These are phyloP conservation scores for Heliconius hermathena DNA, from an alignment of 1,140 invertebrate genomes.

Conservation along the genomic window DNA sequence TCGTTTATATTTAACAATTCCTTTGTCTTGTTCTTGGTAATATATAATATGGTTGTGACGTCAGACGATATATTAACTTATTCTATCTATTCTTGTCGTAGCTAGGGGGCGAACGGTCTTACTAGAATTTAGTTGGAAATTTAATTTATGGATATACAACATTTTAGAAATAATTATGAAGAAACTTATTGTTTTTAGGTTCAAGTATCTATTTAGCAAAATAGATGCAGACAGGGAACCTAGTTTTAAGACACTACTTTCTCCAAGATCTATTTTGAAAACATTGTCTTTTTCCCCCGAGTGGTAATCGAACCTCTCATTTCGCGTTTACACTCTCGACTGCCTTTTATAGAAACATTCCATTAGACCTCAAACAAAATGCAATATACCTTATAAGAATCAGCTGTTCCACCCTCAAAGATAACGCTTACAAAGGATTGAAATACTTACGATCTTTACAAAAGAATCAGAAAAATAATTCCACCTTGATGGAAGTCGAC, in stretches of 20 bases:
- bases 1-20: conserved; percentile 22
- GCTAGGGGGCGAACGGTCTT: background rate
- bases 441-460: conserved; percentile 12
- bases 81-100: background rate
- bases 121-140: background rate
- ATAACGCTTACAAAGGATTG: conserved; percentile 13
- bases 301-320: too few species aligned
- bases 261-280: too few species aligned
- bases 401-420: conserved; percentile 16
- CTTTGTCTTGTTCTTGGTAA: conserved; percentile 17
- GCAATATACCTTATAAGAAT: conserved; percentile 16
- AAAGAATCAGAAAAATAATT: conserved; percentile 21
- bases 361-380: background rate
- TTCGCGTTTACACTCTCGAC: too few species aligned
- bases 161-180: background rate
- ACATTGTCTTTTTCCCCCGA: too few species aligned
- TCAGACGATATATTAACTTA: background rate
- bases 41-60: conserved; percentile 6
- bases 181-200: too few species aligned
- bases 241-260: too few species aligned
- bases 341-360: background rate
- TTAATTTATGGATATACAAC: background rate
- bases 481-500: conserved; percentile 6
- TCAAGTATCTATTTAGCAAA: too few species aligned
- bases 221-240: too few species aligned